Evolutionary conservation across 2,888 invertebrate species (phyloP), one percentile per base, ranked within the genome.

Genomic region (Pristionchus arcanus): DNA sequence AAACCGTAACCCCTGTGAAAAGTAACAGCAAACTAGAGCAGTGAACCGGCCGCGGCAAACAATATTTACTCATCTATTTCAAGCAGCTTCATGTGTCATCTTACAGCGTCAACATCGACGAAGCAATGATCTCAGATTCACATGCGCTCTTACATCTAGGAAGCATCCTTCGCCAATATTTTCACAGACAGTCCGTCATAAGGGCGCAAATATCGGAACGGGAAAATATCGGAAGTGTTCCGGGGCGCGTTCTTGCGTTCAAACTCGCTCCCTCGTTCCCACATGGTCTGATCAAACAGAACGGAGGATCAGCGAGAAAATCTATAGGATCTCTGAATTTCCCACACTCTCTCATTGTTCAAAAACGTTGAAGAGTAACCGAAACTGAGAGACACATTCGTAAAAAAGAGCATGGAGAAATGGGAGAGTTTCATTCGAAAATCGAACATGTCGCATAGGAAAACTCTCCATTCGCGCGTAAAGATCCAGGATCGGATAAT

Each of bases 41-140:
- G 42, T 37, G 37, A 11, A 77, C 31, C 4, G 21, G 42, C 31
- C 74, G n/a, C n/a, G 37, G 49, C 28, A 74, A 68, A 68, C 9
- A 81, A 42, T 81, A 81, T 81, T 81, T 81, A n/a, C 34, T 21
- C 81, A 53, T 49, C 34, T 81, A 81, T 81, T 81, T 81, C 81
- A 34, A 81, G 81, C 49, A n/a, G 71, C 34, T 71, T 71, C 31
- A 34, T 34, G 34, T 71, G 13, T 25, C 13, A 31, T 2, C 71
- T 16, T 16, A 34, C 34, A n/a, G 25, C n/a, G 31, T 68, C 31
- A 68, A 68, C 68, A 68, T 31, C 28, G 28, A 31, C 15, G 31
- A n/a, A n/a, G n/a, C 9, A 28, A 15, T 68, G 19, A 2, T 28
- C 31, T 28, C 68, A 25, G 68, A 13, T 42, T 25, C 49, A 31